These are phyloP conservation scores for Rhamnusium bicolor DNA, from an alignment of 2,888 invertebrate species.

Conservation along the genomic window DNA sequence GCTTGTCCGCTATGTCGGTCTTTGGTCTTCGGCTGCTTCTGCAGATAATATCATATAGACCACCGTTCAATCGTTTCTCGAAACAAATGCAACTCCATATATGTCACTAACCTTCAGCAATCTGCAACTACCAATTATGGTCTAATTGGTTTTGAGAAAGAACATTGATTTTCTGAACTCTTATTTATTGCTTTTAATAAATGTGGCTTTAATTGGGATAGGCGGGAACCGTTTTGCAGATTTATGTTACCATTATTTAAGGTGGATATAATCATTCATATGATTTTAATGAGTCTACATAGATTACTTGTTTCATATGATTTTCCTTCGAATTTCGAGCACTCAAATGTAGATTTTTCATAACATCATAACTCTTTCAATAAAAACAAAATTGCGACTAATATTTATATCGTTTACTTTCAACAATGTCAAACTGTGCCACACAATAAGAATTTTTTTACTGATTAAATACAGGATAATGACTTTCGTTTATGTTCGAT, in stretches of 20 bases:
- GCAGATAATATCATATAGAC: constrained; percentile 68
- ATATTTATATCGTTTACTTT: too few relatives aligned
- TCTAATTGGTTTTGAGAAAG: constrained; percentile 72
- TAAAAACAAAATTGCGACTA: too few relatives aligned
- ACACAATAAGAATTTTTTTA: too few relatives aligned
- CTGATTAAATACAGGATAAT: too few relatives aligned
- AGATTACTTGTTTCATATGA: background rate
- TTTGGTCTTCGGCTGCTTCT: constrained; percentile 58
- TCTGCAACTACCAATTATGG: constrained; percentile 71
- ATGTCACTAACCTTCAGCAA: constrained; percentile 70
- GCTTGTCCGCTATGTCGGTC: constrained; percentile 46
- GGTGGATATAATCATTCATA: constrained; percentile 17
- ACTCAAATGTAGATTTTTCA: background rate
- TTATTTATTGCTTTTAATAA: constrained; percentile 67
- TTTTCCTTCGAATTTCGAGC: background rate
- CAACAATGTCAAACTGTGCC: too few relatives aligned
- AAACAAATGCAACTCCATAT: constrained; percentile 71
- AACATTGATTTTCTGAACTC: constrained; percentile 70
- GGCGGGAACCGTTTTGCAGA: constrained; percentile 53
- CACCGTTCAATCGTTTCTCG: constrained; percentile 69
- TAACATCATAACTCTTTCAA: background rate
- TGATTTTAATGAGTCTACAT: background rate
- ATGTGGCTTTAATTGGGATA: constrained; percentile 63
- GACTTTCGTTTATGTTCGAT: too few relatives aligned
- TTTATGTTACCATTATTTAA: constrained; percentile 38